Evolutionary conservation across 2,888 invertebrate species (phyloP), one percentile per base, ranked within the genome.

Genomic region (Agrochola macilenta): DNA sequence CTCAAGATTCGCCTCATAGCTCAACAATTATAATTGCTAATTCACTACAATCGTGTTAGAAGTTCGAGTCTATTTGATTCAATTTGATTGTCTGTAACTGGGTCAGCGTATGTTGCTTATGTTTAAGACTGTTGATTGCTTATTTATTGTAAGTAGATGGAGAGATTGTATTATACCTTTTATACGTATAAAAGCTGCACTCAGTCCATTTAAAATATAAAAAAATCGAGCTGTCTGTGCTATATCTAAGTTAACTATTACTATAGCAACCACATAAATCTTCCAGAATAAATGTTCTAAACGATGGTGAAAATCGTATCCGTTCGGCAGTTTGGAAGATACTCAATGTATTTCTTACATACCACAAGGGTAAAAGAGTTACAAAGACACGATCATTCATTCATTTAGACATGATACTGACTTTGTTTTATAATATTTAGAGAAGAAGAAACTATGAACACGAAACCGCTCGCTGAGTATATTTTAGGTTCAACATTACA

Each of bases 21-120:
- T 71, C 74, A 81, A 52, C 74, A 84, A 84, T 82, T 82, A 82
- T 81, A 82, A 82, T 84, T 82, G 82, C 82, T 84, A 82, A 82
- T 82, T 82, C 75, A 35, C 14, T 12, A 69, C 85, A 82, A 82
- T 74, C 43, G 43, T 54, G 83, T 83, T 85, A 83, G 64, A 60
- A 82, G 74, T 82, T 82, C 30, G 63, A 80, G 74, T 80, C 65
- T 57, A 58, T 85, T 81, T 68, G 73, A 84, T 64, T 73, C 85
- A 66, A 74, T 68, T 75, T 86, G 68, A 78, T 65, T 73, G 69
- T 76, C 14, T 17, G 35, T 26, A 81, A 85, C 58, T 78, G 71
- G 78, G 84, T 70, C 78, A 70, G 73, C 35, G 49, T 73, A 39
- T 74, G 78, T 76, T 63, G 66, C 63, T 70, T 58, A 64, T 72